These are phyloP conservation scores for Microplitis deprimator DNA, from an alignment of 2,888 invertebrate species.

Conservation along the genomic window DNA sequence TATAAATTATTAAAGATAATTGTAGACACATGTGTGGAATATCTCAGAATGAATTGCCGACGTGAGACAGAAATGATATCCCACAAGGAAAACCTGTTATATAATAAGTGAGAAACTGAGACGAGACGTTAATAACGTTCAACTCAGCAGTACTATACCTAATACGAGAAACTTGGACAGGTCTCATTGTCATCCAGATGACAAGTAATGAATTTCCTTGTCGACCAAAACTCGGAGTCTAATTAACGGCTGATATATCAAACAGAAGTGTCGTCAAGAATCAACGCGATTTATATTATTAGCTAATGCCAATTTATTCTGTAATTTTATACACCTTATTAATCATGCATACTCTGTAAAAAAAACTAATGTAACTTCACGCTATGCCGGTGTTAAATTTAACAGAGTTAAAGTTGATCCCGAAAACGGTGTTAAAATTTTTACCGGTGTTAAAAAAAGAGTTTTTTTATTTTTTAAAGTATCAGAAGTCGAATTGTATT, in stretches of 20 bases:
- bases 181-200: conserved; percentile 49
- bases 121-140: conserved; percentile 51
- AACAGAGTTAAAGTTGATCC: too few species aligned
- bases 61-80: neutral
- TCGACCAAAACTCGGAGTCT: conserved; percentile 42
- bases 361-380: too few species aligned
- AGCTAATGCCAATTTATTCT: too few species aligned
- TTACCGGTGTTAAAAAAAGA: too few species aligned
- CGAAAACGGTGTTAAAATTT: too few species aligned
- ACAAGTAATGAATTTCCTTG: conserved; percentile 52
- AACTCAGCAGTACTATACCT: conserved; percentile 6
- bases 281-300: too few species aligned
- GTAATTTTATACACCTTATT: too few species aligned
- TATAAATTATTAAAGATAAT: neutral
- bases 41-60: neutral
- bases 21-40: neutral
- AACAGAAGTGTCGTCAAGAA: conserved; percentile 15
- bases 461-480: too few species aligned
- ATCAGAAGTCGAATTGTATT: too few species aligned
- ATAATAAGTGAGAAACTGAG: conserved; percentile 11
- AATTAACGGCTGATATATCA: conserved; percentile 52
- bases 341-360: too few species aligned
- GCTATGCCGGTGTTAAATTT: too few species aligned
- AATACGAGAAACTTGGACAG: conserved; percentile 53
- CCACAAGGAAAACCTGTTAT: conserved; percentile 13